These are phyloP conservation scores for Fregetta grallaria DNA, from an alignment of 2,113 vertebrate genomes.

Conservation along the genomic window DNA sequence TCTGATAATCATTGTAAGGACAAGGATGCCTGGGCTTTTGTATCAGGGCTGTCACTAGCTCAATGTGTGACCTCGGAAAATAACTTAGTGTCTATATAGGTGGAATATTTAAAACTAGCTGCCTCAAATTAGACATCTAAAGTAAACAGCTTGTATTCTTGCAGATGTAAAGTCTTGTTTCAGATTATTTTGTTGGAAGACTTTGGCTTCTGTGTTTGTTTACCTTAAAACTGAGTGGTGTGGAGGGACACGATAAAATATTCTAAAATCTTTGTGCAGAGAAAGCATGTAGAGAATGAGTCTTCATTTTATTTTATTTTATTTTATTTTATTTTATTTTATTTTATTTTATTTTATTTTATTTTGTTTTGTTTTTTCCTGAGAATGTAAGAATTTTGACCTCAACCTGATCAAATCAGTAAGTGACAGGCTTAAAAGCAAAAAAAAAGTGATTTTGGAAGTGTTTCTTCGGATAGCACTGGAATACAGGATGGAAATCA, in stretches of 20 bases:
- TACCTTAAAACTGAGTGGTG: not conserved
- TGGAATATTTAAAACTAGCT: conserved; percentile 14
- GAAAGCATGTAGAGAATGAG: not conserved
- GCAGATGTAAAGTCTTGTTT: not conserved
- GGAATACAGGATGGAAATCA: not conserved
- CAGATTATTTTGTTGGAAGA: not conserved
- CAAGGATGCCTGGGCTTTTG: conserved; percentile 11
- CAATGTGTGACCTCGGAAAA: not conserved
- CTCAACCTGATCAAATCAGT: not conserved
- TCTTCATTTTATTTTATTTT: not conserved
- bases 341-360: not conserved
- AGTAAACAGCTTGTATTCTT: conserved; percentile 14
- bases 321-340: not conserved
- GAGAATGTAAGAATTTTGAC: not conserved
- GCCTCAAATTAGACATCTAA: conserved; percentile 29
- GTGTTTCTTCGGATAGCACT: not conserved
- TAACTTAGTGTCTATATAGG: not conserved
- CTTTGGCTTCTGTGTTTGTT: not conserved
- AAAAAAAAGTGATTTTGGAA: not conserved
- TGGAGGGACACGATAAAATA: not conserved
- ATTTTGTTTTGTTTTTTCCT: no score
- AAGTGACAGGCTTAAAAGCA: not conserved
- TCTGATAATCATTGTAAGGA: conserved; percentile 2
- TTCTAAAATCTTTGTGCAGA: not conserved
- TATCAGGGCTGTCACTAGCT: not conserved